Conservation (phyloP, 2,113 vertebrate species). For the Nothoprocta perdicaria region DNA sequence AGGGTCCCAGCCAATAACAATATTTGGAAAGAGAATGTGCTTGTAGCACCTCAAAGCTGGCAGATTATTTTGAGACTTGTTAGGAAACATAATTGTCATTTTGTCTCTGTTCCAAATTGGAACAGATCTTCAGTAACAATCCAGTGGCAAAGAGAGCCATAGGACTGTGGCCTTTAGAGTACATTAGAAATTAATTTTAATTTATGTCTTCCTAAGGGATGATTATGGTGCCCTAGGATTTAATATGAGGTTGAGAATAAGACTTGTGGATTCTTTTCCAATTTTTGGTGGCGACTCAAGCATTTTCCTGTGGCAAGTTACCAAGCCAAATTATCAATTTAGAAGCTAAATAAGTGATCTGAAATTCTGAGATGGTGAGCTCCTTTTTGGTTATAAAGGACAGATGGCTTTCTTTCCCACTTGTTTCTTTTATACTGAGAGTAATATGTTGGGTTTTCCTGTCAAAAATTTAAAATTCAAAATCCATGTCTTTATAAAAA, state of each 20-base stretch:
- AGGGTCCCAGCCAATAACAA: not conserved
- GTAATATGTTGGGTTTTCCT: not conserved
- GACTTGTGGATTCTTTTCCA: not conserved
- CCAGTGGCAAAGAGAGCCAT: not conserved
- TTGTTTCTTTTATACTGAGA: not conserved
- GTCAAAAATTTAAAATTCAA: not conserved
- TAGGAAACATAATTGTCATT: constrained; percentile 27
- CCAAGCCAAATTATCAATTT: not conserved
- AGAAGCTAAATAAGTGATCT: not conserved
- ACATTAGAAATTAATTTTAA: constrained; percentile 27
- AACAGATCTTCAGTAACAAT: constrained; percentile 20
- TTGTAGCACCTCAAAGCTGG: not conserved
- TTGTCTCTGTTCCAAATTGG: constrained; percentile 55
- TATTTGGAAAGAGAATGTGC: constrained; percentile 15
- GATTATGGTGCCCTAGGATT: not conserved
- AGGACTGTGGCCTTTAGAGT: not conserved
- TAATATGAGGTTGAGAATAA: not conserved
- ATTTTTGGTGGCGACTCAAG: not conserved
- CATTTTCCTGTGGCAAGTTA: not conserved
- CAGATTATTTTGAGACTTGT: constrained; percentile 22
- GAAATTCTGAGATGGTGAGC: not conserved
- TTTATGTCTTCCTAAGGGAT: constrained; percentile 27
- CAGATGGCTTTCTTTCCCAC: not conserved
- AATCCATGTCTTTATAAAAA: not conserved
- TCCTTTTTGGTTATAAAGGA: not conserved